A percentile compares a stretch with the other conserved stretches of the same genome.
Evolutionary conservation across 2,113 vertebrate species (phyloP).

Genomic region (Chaetops frenatus): DNA sequence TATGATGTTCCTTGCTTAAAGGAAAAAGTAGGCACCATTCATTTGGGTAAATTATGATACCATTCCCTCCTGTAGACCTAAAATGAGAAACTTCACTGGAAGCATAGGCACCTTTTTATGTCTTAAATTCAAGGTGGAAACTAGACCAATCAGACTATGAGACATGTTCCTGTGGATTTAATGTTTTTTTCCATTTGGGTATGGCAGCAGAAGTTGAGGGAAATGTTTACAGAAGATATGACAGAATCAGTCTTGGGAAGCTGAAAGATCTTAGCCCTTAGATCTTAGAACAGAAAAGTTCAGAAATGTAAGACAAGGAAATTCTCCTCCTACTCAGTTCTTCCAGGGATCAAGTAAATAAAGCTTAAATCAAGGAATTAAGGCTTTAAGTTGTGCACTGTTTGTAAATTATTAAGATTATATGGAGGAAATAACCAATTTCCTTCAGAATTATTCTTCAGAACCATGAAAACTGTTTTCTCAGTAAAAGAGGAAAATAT

Average conservation of each 20-base stretch:
- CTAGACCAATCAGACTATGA: not conserved
- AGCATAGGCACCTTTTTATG: not conserved
- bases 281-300: not conserved
- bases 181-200: not conserved
- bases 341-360: not conserved
- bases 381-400: not conserved
- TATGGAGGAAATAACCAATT: not conserved
- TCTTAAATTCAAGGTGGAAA: not conserved
- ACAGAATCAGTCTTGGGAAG: not conserved
- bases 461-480: not conserved
- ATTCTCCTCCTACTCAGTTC: not conserved
- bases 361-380: not conserved
- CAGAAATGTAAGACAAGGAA: not conserved
- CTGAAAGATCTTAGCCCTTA: not conserved
- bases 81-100: not conserved
- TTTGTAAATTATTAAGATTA: not conserved
- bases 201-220: not conserved
- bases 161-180: not conserved
- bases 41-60: not conserved
- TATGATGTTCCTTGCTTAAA: not conserved
- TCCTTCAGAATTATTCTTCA: not conserved
- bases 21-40: not conserved
- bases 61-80: not conserved
- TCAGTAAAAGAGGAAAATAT: not conserved
- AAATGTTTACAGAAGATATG: not conserved